Evolutionary conservation across 1,140 invertebrate species (phyloP).

Genomic region (Zaprionus vittiger): DNA sequence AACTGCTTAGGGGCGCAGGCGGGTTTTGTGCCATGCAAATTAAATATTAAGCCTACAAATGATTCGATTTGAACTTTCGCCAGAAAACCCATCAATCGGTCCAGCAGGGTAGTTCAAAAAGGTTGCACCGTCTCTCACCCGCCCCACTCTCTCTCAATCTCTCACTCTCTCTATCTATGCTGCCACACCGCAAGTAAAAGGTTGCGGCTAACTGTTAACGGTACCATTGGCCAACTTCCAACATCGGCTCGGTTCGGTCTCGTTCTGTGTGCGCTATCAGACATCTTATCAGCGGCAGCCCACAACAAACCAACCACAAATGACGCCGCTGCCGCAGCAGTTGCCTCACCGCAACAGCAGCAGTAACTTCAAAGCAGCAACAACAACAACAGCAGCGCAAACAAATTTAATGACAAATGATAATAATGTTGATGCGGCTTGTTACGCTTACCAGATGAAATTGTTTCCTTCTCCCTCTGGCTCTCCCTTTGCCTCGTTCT

Average conservation of each 20-base stretch:
- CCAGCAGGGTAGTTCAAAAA: slow-evolving; percentile 7
- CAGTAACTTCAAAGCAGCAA: slow-evolving; percentile 34
- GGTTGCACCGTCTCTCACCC: neutral
- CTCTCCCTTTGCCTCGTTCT: neutral
- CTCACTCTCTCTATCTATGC: neutral
- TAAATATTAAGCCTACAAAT: slow-evolving; percentile 74
- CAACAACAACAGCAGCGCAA: slow-evolving; percentile 5
- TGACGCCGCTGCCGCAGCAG: neutral
- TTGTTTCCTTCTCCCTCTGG: neutral
- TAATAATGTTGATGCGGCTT: slow-evolving; percentile 12
- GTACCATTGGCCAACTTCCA: slow-evolving; percentile 10
- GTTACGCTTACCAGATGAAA: slow-evolving; percentile 14
- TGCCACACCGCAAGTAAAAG: slow-evolving; percentile 23
- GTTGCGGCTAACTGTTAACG: slow-evolving; percentile 29
- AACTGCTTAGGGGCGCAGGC: slow-evolving; percentile 2
- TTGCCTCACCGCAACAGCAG: neutral
- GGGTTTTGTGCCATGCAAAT: slow-evolving; percentile 65
- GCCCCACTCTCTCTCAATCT: neutral
- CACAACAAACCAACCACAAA: slow-evolving; percentile 18
- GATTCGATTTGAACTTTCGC: slow-evolving; percentile 64
- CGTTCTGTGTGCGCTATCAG: slow-evolving; percentile 20
- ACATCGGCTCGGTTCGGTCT: neutral
- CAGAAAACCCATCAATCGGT: slow-evolving; percentile 23
- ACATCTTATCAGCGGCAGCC: slow-evolving; percentile 20
- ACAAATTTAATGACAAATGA: slow-evolving; percentile 27